phyloP scores from a whole-genome alignment of 2,113 vertebrate genomes.

The Chaetodon auriga region DNA sequence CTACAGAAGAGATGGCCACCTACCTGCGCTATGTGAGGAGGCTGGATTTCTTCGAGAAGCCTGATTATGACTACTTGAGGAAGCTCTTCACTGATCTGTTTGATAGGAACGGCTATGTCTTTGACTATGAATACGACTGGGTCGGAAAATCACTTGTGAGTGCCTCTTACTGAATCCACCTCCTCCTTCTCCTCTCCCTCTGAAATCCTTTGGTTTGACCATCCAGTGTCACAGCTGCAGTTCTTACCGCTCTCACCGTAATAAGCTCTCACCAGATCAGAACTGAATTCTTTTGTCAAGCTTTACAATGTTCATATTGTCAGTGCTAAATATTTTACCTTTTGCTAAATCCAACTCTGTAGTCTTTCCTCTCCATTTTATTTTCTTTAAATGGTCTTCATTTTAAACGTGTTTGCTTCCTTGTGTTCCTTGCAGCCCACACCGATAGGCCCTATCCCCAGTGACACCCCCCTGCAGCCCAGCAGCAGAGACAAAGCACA shows the following conservation, averaged over 20 bases:
- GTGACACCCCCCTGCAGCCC: slow-evolving; percentile 89
- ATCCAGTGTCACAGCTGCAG: neutral
- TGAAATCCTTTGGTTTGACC: slow-evolving; percentile 4
- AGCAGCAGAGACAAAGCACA: slow-evolving; percentile 93
- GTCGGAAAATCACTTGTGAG: slow-evolving; percentile 96
- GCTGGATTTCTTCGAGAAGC: slow-evolving; percentile 98
- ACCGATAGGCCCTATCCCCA: slow-evolving; percentile 94
- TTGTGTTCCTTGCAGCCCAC: slow-evolving; percentile 86
- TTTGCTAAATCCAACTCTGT: neutral
- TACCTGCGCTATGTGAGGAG: slow-evolving; percentile 96
- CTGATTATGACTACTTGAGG: slow-evolving; percentile 95
- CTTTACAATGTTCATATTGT: neutral
- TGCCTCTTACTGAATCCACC: slow-evolving; percentile 33
- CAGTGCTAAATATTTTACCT: neutral
- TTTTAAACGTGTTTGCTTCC: neutral
- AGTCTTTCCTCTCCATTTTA: neutral
- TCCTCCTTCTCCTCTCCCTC: neutral
- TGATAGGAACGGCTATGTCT: slow-evolving; percentile 93
- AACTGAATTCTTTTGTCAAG: neutral
- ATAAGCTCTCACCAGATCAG: slow-evolving; percentile 4
- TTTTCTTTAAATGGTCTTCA: neutral
- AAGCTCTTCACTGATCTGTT: slow-evolving; percentile 97
- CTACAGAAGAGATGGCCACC: slow-evolving; percentile 96
- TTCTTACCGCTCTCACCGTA: slow-evolving; percentile 1
- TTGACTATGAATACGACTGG: slow-evolving; percentile 99